Base-by-base conservation (phyloP, 2,888 invertebrate genomes). In the Cataglyphis altisquamis region DNA sequence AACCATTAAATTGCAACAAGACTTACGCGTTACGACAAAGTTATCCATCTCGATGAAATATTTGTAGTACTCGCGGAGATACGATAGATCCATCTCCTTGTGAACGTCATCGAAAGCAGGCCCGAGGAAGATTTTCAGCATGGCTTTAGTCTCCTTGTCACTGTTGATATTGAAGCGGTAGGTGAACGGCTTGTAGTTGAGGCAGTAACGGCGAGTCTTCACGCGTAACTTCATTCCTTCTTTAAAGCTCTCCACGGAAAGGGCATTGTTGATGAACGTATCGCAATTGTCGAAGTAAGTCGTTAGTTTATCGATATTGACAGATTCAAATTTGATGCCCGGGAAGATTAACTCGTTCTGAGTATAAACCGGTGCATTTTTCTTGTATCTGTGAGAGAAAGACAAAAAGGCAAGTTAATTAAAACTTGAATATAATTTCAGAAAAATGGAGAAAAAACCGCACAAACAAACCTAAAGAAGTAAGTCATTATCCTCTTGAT, bases 281-380 rank as follows among this genome's bases (percentile, higher is more conserved):
- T 97, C 96, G 91, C 95, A 96, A 86, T 96, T 91, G 90, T 97
- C 97, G 93, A 97, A 97, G 95, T 96, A 97, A 29, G 97, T 97
- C 81, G 96, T 94, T 74, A 97, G 94, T 89, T 97, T 96, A 92
- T 96, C 97, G 62, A 97, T 95, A 21, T 96, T 96, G 32, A 97
- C 96, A 87, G 96, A 96, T 87, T 96, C 95, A 88, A 97, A 96
- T 70, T 95, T 94, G 10, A 97, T 96, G 45, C 96, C 96, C 4
- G 96, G 96, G 91, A 96, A 95, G 70, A 95, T 91, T 39, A 97
- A 95, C 80, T 97, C 96, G 82, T 96, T 95, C 63, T 94, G 94
- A 72, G 95, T 96, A 96, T 97, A 97, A 0, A 94, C 89, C 66
- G 96, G 95, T 63, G 97, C 93, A 75, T 95, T 93, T 84, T 95